phyloP scores from a whole-genome alignment of 2,888 invertebrate species.

The Drosophila eohydei region DNA sequence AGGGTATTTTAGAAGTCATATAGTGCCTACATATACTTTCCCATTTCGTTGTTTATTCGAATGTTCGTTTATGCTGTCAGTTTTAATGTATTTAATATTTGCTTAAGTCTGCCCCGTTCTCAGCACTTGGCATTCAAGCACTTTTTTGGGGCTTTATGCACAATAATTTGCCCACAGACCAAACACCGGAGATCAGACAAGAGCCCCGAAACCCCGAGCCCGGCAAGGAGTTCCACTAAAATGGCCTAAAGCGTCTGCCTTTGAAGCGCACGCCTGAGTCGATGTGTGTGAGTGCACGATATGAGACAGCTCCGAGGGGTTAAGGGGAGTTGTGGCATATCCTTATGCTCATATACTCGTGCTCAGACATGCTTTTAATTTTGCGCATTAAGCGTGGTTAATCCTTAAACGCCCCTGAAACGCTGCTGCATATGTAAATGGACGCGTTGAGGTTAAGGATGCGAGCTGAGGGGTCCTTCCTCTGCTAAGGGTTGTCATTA shows the following conservation, averaged over 20 bases:
- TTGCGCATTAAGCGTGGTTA: conserved; percentile 78
- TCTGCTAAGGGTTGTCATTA: conserved; percentile 59
- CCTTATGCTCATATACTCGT: conserved; percentile 24
- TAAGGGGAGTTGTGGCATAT: conserved; percentile 36
- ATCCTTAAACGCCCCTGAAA: conserved; percentile 62
- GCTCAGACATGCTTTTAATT: conserved; percentile 72
- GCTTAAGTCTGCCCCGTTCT: conserved; percentile 50
- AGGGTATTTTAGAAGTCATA: background rate
- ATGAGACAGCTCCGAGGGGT: conserved; percentile 16
- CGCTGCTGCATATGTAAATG: conserved; percentile 48
- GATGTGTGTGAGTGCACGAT: background rate
- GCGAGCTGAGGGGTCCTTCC: conserved; percentile 4
- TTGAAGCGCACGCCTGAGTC: conserved; percentile 56
- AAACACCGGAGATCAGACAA: conserved; percentile 28
- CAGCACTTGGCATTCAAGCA: conserved; percentile 31
- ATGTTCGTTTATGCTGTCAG: conserved; percentile 63
- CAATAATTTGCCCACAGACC: conserved; percentile 61
- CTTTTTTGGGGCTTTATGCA: conserved; percentile 66
- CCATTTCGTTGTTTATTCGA: conserved; percentile 33
- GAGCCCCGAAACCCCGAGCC: conserved; percentile 2
- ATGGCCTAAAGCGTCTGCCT: conserved; percentile 66
- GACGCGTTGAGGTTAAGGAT: conserved; percentile 12
- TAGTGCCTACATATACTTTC: background rate
- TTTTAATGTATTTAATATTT: conserved; percentile 78
- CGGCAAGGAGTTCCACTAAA: conserved; percentile 56